phyloP scores from a whole-genome alignment of 2,888 invertebrate genomes.

The Iphiclides podalirius region DNA sequence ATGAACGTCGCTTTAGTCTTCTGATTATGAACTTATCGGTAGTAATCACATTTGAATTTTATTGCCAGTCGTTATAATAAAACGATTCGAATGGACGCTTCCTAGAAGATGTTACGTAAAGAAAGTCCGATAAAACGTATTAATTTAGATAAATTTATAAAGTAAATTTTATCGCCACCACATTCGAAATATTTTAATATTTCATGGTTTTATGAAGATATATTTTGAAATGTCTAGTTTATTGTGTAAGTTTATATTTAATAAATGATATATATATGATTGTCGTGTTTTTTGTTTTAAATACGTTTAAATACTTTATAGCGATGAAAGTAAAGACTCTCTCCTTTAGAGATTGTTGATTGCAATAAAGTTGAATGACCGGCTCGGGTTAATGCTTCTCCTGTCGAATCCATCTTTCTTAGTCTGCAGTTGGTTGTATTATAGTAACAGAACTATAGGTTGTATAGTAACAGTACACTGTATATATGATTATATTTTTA shows the following conservation, averaged over 20 bases:
- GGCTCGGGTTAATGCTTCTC: not conserved
- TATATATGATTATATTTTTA: too few relatives aligned
- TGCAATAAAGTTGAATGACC: conserved; percentile 10
- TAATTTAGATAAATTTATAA: not conserved
- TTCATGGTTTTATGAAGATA: too few relatives aligned
- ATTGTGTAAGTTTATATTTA: too few relatives aligned
- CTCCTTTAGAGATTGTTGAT: conserved; percentile 4
- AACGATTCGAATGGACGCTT: not conserved
- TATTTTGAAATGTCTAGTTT: too few relatives aligned
- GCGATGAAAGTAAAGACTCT: conserved; percentile 17
- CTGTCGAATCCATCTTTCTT: conserved; percentile 7
- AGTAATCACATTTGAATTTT: not conserved
- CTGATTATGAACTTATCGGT: not conserved
- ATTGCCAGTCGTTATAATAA: conserved; percentile 3
- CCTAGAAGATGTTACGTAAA: conserved; percentile 3
- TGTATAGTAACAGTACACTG: not conserved
- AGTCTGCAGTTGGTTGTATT: too few relatives aligned
- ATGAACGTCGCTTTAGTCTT: not conserved
- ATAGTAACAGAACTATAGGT: not conserved
- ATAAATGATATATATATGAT: too few relatives aligned
- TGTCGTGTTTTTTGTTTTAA: too few relatives aligned
- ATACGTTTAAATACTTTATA: too few relatives aligned
- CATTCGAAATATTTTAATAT: too few relatives aligned
- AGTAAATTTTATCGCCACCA: not conserved
- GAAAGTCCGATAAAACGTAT: not conserved